Percentiles rank a stretch among this genome's conserved stretches.
Evolutionary conservation across 2,888 invertebrate species (phyloP).

Genomic region (Thymelicus lineola): DNA sequence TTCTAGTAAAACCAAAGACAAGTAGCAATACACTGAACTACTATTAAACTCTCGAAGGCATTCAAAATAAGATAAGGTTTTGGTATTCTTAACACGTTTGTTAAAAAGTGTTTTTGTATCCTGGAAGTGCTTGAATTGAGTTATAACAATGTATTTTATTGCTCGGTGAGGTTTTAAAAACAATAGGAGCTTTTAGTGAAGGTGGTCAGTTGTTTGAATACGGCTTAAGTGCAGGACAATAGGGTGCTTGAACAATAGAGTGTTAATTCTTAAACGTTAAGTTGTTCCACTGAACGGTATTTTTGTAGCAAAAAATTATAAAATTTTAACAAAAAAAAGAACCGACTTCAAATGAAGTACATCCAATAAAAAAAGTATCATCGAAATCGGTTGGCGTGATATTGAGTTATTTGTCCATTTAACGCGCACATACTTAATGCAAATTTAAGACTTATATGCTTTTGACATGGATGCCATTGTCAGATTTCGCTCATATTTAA

Average conservation of each 20-base stretch:
- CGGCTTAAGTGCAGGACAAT: slow-evolving; percentile 19
- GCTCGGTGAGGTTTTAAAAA: slow-evolving; percentile 12
- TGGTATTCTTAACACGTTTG: background rate
- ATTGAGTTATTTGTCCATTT: too few species aligned
- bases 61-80: background rate
- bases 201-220: slow-evolving; percentile 22
- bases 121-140: background rate
- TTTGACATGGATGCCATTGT: too few species aligned
- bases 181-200: slow-evolving; percentile 10
- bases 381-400: too few species aligned
- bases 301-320: background rate
- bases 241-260: slow-evolving; percentile 22
- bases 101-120: slow-evolving; percentile 1
- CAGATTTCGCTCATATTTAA: too few species aligned
- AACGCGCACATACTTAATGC: too few species aligned
- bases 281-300: background rate
- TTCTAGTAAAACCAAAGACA: too few species aligned
- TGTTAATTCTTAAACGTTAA: slow-evolving; percentile 23
- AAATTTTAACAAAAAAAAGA: too few species aligned
- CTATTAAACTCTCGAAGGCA: background rate
- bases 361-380: too few species aligned
- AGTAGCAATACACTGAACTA: background rate
- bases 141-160: slow-evolving; percentile 15
- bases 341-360: too few species aligned
- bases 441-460: too few species aligned